Base-by-base conservation (phyloP, 1,140 invertebrate genomes). In the Oryzaephilus surinamensis region DNA sequence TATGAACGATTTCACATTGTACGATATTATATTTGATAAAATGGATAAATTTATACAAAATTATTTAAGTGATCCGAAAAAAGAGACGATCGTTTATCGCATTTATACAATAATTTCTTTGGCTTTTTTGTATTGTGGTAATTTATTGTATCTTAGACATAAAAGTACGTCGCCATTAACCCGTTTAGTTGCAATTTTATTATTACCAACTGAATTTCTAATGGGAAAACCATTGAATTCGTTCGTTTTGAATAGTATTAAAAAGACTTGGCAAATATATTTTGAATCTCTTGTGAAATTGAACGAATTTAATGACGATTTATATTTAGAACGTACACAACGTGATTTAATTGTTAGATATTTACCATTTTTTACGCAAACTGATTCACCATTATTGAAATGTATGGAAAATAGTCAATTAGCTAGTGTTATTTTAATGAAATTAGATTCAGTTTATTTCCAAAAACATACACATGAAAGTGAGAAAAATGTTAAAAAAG, bases 201-300 rank as follows among this genome's bases (percentile, higher is more conserved):
- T 61, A 15, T 42, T 60, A 24, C 50, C 57, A 6, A 51, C 46
- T 14, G 51, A 60, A 16, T 38, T 61, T 36, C 17, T 61, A 5
- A 36, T 45, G 16, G 55, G 57, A 6, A 56, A 55, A 43, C 12
- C 34, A 3, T 36, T 44, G 5, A 31, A 52, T 36, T 19, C 41
- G n/a, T 48, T 45, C 20, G 36, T 55, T 19, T 38, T 59, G 17
- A 46, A 45, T 26, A 48, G 51, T 5, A 38, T 59, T 0, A 46
- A 50, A 27, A 52, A 47, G 27, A 55, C 54, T 5, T 61, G 59
- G 59, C 49, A 52, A 29, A 21, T 51, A 14, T 61, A 52, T 46
- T 48, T 57, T 15, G 37, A 48, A 29, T 52, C 49, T 8, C 28
- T 57, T 18, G 45, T 51, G 18, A 47, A 46, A 26, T 29, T 61